A percentile compares a stretch with the other conserved stretches of the same genome.
Evolutionary conservation across 2,797 vertebrate species (phyloP).

Genomic region (Sparus aurata): DNA sequence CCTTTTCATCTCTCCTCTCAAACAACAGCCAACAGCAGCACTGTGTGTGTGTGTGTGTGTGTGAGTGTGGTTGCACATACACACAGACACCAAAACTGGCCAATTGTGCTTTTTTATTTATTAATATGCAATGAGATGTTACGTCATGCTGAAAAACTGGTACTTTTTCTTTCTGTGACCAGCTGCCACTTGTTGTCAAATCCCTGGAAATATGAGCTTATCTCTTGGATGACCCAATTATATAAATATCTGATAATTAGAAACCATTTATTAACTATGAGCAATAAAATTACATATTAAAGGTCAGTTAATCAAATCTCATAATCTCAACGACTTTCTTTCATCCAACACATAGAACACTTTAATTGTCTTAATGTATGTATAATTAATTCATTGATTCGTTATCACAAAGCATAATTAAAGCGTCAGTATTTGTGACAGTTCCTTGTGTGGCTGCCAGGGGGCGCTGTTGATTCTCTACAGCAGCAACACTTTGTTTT

Average conservation of each 20-base stretch:
- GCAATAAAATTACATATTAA: neutral
- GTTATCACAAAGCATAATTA: too few relatives aligned
- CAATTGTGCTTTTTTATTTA: conserved; percentile 41
- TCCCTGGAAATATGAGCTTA: conserved; percentile 22
- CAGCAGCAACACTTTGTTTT: too few relatives aligned
- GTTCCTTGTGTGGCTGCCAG: too few relatives aligned
- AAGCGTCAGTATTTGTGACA: too few relatives aligned
- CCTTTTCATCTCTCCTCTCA: conserved; percentile 77
- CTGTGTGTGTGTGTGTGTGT: conserved; percentile 40
- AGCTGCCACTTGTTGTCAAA: conserved; percentile 38
- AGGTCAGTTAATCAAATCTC: neutral
- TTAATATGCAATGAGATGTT: conserved; percentile 52
- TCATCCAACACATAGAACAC: neutral
- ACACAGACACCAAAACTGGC: conserved; percentile 22
- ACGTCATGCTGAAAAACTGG: conserved; percentile 18
- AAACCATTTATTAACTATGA: neutral
- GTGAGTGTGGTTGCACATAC: conserved; percentile 11
- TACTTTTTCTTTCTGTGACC: conserved; percentile 18
- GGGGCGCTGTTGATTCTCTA: too few relatives aligned
- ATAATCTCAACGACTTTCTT: neutral
- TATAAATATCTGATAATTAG: too few relatives aligned
- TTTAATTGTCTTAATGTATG: too few relatives aligned
- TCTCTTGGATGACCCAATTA: neutral
- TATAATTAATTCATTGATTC: too few relatives aligned
- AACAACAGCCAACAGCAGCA: conserved; percentile 65